Percentiles rank a stretch among this genome's conserved stretches.
phyloP scores from a whole-genome alignment of 2,113 vertebrate species.

The Cyprinodon tularosa region DNA sequence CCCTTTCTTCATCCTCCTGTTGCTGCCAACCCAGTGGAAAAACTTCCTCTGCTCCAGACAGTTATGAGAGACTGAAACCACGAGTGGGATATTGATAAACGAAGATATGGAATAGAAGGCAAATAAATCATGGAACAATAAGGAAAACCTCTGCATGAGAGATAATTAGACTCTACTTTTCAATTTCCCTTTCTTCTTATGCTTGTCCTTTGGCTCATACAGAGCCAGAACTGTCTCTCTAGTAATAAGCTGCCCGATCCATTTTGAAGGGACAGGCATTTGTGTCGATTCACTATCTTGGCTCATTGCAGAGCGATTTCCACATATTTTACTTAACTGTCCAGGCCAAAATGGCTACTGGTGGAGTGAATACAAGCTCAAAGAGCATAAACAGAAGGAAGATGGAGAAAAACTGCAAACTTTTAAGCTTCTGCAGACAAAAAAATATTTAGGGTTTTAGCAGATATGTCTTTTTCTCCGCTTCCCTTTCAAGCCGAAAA shows the following conservation, averaged over 20 bases:
- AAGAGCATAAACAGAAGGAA: slow-evolving; percentile 21
- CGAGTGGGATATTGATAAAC: slow-evolving; percentile 49
- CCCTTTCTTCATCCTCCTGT: slow-evolving; percentile 32
- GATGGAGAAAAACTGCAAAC: slow-evolving; percentile 27
- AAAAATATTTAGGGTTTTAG: slow-evolving; percentile 25
- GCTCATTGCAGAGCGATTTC: slow-evolving; percentile 36
- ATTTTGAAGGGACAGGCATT: slow-evolving; percentile 26
- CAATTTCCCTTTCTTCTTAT: neutral
- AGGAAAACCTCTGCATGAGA: slow-evolving; percentile 14
- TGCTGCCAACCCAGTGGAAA: slow-evolving; percentile 77
- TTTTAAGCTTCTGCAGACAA: slow-evolving; percentile 9
- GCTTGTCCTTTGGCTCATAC: slow-evolving; percentile 4
- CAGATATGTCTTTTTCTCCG: slow-evolving; percentile 17
- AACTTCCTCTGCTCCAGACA: slow-evolving; percentile 70
- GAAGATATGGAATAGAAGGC: slow-evolving; percentile 38
- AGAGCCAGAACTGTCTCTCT: slow-evolving; percentile 46
- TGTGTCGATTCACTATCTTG: slow-evolving; percentile 41
- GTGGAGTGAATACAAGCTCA: slow-evolving; percentile 36
- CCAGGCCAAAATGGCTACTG: slow-evolving; percentile 28
- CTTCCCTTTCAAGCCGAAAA: slow-evolving; percentile 40
- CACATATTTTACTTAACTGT: slow-evolving; percentile 39
- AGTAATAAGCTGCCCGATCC: slow-evolving; percentile 29
- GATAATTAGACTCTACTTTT: neutral
- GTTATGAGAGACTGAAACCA: slow-evolving; percentile 53
- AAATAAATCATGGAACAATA: slow-evolving; percentile 40